Base-by-base conservation (phyloP, 2,113 vertebrate genomes). In the Ploceus nigricollis region DNA sequence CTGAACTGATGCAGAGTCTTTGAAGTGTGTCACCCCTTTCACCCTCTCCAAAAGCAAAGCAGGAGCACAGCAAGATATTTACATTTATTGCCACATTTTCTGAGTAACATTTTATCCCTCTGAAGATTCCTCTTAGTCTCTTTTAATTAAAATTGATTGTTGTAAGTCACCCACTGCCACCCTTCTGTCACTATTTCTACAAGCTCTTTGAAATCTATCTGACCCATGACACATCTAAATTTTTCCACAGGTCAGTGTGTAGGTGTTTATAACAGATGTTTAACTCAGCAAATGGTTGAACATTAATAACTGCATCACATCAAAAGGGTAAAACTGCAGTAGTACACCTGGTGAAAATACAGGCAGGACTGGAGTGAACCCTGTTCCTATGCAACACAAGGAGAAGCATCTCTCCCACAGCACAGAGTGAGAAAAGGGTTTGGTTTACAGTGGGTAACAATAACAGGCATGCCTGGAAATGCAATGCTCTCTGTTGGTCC, bases 141-240 rank as follows among this genome's bases (percentile, higher is more conserved):
- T 72, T 93, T 71, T 87, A 94, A 93, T 91, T 93, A 82, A 89
- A 94, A 91, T 57, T 68, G 64, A 85, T 39, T 72, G n/a, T n/a
- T 88, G 28, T 27, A 65, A 84, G 51, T 64, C 60, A 53, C 40
- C 31, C 53, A 79, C 40, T 60, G 28, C 27, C 2, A 10, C 39
- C 47, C 23, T 80, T 79, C 87, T 68, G 39, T 48, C 50, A 65
- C n/a, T 23, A 37, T 66, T 69, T 82, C 42, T 57, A 56, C 2
- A 4, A 87, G 44, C n/a, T 82, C 45, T 84, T 51, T 76, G 30
- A 69, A 60, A 76, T 61, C 64, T 21, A 14, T n/a, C 50, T 85
- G 40, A 91, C 45, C 33, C 60, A 33, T 11, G 17, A 23, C 37
- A 75, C 35, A 51, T 21, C 17, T 60, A 30, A 27, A 73, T 86